These are phyloP conservation scores for Sturnus vulgaris DNA, from an alignment of 2,113 vertebrate species.

Conservation along the genomic window DNA sequence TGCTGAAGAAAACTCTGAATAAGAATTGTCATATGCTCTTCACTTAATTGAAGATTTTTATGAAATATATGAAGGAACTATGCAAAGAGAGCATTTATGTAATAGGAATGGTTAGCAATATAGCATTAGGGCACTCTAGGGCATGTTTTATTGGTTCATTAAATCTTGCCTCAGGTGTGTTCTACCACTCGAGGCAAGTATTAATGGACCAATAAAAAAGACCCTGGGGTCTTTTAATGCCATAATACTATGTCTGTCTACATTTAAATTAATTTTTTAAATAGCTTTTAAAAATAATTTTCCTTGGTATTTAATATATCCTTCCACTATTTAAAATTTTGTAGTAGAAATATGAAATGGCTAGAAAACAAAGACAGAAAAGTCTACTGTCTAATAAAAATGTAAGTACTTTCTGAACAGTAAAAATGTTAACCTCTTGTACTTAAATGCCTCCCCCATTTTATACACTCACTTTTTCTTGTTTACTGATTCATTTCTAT, in stretches of 20 bases:
- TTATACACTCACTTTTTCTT: background rate
- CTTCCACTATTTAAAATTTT: constrained; percentile 42
- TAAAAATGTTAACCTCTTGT: background rate
- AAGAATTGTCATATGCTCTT: constrained; percentile 58
- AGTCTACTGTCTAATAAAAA: constrained; percentile 10
- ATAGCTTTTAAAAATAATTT: constrained; percentile 77
- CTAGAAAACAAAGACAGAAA: constrained; percentile 26
- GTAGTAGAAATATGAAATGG: constrained; percentile 12
- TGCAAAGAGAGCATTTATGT: constrained; percentile 73
- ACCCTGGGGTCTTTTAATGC: constrained; percentile 73
- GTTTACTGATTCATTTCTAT: background rate
- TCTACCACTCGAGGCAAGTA: constrained; percentile 78
- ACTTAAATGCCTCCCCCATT: background rate
- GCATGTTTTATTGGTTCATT: constrained; percentile 81
- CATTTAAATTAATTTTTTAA: constrained; percentile 79
- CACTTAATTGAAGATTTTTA: constrained; percentile 73
- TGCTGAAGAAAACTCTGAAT: constrained; percentile 33
- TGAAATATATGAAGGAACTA: constrained; percentile 61
- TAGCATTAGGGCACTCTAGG: constrained; percentile 73
- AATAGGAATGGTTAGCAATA: constrained; percentile 72
- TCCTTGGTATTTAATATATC: constrained; percentile 66
- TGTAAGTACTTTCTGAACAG: background rate
- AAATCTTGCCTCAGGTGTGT: constrained; percentile 79
- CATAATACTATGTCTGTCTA: constrained; percentile 68
- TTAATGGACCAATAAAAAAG: constrained; percentile 82